Percentiles rank a stretch among this genome's conserved stretches.
These are phyloP conservation scores for Mesorhabditis spiculigera DNA, from an alignment of 2,888 invertebrate genomes.

Conservation along the genomic window DNA sequence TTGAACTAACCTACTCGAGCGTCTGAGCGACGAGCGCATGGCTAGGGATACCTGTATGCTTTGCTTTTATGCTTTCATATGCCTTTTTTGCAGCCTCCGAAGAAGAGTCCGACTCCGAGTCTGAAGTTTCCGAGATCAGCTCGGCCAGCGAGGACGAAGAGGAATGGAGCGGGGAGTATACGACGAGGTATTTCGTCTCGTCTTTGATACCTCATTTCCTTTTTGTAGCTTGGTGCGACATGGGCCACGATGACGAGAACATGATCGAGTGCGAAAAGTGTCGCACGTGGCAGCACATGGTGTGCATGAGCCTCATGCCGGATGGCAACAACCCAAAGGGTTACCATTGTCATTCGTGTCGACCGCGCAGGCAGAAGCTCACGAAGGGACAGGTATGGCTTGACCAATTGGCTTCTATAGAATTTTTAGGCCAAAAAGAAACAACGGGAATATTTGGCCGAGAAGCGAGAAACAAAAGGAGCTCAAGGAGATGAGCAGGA, in stretches of 20 bases:
- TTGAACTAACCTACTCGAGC: too few species aligned
- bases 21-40: too few species aligned
- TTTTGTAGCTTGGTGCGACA: slow-evolving; percentile 16
- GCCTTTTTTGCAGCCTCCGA: background rate
- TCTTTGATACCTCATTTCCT: too few species aligned
- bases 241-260: slow-evolving; percentile 29
- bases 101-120: background rate
- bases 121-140: background rate
- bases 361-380: slow-evolving; percentile 13
- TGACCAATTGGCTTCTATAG: too few species aligned
- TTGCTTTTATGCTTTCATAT: too few species aligned
- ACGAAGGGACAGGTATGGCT: background rate
- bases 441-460: background rate
- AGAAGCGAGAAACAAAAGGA: background rate
- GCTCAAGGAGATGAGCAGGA: background rate
- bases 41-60: too few species aligned
- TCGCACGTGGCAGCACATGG: slow-evolving; percentile 25
- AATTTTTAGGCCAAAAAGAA: background rate
- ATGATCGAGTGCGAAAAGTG: slow-evolving; percentile 31
- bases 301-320: slow-evolving; percentile 18
- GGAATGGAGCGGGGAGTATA: background rate
- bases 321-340: slow-evolving; percentile 12
- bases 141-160: background rate
- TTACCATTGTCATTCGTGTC: slow-evolving; percentile 20
- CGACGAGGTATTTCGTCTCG: background rate